phyloP scores from a whole-genome alignment of 2,888 invertebrate genomes.

The Brachynemurus nebulosus region DNA sequence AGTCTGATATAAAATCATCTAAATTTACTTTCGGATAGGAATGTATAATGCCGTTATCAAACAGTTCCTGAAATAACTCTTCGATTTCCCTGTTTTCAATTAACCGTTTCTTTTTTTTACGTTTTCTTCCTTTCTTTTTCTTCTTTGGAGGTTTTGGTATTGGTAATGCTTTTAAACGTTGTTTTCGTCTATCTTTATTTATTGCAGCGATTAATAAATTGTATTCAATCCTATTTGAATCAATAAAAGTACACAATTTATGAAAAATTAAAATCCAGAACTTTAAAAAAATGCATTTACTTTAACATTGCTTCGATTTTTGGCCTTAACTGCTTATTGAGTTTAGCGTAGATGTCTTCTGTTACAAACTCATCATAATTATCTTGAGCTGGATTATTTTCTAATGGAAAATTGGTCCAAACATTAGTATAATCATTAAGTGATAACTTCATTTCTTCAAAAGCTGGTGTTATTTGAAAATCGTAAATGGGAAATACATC shows the following conservation, averaged over 20 bases:
- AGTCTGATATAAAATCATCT: slow-evolving; percentile 55
- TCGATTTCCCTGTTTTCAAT: slow-evolving; percentile 45
- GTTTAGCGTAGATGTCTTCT: slow-evolving; percentile 46
- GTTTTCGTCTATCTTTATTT: slow-evolving; percentile 21
- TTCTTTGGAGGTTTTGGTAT: slow-evolving; percentile 2
- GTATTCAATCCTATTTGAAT: slow-evolving; percentile 2
- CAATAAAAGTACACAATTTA: no score
- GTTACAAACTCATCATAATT: slow-evolving; percentile 50
- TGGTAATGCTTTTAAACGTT: slow-evolving; percentile 12
- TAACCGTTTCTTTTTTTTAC: slow-evolving; percentile 35
- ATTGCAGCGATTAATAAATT: slow-evolving; percentile 29
- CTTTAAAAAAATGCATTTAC: slow-evolving; percentile 9
- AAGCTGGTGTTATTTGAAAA: slow-evolving; percentile 26
- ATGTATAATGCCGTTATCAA: slow-evolving; percentile 51
- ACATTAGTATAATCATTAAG: slow-evolving; percentile 34
- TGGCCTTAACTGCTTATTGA: slow-evolving; percentile 49
- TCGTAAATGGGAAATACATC: slow-evolving; percentile 18
- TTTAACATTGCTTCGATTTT: slow-evolving; percentile 56
- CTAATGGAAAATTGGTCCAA: slow-evolving; percentile 35
- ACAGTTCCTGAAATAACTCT: slow-evolving; percentile 58
- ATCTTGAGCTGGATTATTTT: slow-evolving; percentile 41
- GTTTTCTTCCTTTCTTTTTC: slow-evolving; percentile 6
- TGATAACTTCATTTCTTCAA: slow-evolving; percentile 29
- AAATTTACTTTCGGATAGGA: slow-evolving; percentile 44
- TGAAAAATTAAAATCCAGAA: not conserved